phyloP scores from a whole-genome alignment of 2,888 invertebrate species.

The Physocephala rufipes region DNA sequence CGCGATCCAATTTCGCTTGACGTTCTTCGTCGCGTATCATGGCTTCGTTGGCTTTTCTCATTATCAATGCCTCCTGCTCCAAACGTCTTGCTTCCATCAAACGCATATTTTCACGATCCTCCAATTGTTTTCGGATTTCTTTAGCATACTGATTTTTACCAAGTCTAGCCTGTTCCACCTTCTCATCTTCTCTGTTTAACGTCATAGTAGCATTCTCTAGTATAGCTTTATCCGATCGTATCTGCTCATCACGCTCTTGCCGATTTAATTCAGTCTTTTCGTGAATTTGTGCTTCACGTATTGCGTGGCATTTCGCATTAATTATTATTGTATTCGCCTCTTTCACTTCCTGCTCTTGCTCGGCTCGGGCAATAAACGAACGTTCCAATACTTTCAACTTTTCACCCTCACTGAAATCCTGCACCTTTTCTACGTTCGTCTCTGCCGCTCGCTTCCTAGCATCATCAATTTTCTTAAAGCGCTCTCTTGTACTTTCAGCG shows the following conservation, averaged over 20 bases:
- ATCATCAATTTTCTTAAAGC: slow-evolving; percentile 67
- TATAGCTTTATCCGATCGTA: slow-evolving; percentile 60
- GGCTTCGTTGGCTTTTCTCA: slow-evolving; percentile 55
- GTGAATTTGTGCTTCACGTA: slow-evolving; percentile 82
- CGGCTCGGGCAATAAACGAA: slow-evolving; percentile 63
- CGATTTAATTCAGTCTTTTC: slow-evolving; percentile 68
- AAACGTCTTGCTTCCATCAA: slow-evolving; percentile 62
- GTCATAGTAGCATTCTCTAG: slow-evolving; percentile 57
- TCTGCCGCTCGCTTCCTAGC: slow-evolving; percentile 47
- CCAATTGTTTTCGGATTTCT: slow-evolving; percentile 61
- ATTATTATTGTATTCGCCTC: slow-evolving; percentile 81
- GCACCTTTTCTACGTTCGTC: slow-evolving; percentile 56
- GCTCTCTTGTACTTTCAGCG: slow-evolving; percentile 70
- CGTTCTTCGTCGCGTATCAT: slow-evolving; percentile 59
- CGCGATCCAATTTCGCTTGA: slow-evolving; percentile 51
- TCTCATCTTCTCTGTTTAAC: slow-evolving; percentile 58
- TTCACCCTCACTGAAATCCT: slow-evolving; percentile 63
- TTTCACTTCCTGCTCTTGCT: slow-evolving; percentile 72
- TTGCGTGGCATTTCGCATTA: slow-evolving; percentile 85
- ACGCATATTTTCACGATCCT: slow-evolving; percentile 59
- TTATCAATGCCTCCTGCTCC: slow-evolving; percentile 61
- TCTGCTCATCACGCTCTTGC: slow-evolving; percentile 60
- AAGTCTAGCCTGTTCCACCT: slow-evolving; percentile 51
- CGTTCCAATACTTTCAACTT: slow-evolving; percentile 70
- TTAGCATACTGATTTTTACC: slow-evolving; percentile 58